Percentiles rank a stretch among this genome's conserved stretches.
Evolutionary conservation across 2,113 vertebrate species (phyloP).

Genomic region (Laterallus jamaicensis): DNA sequence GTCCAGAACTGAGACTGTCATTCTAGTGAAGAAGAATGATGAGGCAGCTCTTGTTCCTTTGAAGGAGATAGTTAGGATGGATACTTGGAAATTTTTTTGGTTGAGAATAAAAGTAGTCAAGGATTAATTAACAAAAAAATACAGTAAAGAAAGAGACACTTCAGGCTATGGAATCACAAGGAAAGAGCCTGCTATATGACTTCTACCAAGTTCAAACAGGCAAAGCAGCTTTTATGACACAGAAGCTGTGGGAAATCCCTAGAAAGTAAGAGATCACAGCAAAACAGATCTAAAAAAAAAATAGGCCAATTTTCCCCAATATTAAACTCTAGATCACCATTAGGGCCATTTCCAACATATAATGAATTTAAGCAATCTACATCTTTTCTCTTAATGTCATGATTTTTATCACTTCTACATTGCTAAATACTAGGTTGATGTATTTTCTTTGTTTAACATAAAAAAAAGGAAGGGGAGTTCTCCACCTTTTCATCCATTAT

Average conservation of each 20-base stretch:
- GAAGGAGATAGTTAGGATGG: background rate
- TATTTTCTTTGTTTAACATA: background rate
- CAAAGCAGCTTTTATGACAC: constrained; percentile 27
- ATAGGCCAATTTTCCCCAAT: background rate
- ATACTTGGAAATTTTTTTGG: background rate
- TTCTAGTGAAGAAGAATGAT: background rate
- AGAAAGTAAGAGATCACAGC: constrained; percentile 41
- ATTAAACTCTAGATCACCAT: background rate
- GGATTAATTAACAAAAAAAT: background rate
- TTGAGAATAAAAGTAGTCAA: background rate
- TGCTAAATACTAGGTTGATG: background rate
- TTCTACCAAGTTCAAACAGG: constrained; percentile 4
- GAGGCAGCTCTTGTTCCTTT: background rate
- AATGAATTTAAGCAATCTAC: background rate
- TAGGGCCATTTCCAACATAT: background rate
- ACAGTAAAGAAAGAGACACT: background rate
- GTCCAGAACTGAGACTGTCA: background rate
- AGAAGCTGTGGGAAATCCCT: constrained; percentile 26
- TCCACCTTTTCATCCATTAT: background rate
- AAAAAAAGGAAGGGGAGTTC: background rate
- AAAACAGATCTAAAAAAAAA: background rate
- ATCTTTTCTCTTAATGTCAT: background rate
- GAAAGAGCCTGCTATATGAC: background rate
- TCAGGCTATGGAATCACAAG: background rate
- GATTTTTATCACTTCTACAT: background rate